Evolutionary conservation across 2,797 vertebrate species (phyloP).

Genomic region (Enteromius viviparus): DNA sequence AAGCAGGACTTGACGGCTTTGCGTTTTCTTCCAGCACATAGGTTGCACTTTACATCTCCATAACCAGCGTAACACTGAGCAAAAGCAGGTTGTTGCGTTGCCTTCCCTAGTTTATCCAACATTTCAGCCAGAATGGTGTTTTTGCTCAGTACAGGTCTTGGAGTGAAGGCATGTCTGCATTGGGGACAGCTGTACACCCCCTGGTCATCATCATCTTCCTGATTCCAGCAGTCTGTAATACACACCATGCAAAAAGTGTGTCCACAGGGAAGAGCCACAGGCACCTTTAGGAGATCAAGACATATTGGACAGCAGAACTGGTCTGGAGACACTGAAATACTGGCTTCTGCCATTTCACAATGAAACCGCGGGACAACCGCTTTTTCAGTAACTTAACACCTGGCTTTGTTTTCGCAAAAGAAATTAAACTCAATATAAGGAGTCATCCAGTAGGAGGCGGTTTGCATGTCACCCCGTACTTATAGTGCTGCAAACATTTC

Average conservation of each 20-base stretch:
- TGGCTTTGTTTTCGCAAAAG: neutral
- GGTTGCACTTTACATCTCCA: constrained; percentile 51
- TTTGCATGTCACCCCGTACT: neutral
- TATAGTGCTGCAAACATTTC: neutral
- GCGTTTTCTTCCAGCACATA: constrained; percentile 3
- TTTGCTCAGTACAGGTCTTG: neutral
- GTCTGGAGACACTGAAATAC: neutral
- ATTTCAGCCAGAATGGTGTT: neutral
- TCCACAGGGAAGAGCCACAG: neutral
- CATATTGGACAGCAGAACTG: constrained; percentile 9
- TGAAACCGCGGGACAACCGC: constrained; percentile 42
- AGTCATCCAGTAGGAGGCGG: neutral
- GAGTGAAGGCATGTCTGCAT: neutral
- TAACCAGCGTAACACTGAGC: constrained; percentile 34
- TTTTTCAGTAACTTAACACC: neutral
- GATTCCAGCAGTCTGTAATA: constrained; percentile 12
- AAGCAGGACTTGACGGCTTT: neutral
- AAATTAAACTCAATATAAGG: neutral
- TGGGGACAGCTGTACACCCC: constrained; percentile 9
- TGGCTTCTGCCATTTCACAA: constrained; percentile 1
- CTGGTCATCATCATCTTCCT: neutral
- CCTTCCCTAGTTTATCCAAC: constrained; percentile 44
- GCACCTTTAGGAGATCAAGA: neutral
- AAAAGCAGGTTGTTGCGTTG: neutral
- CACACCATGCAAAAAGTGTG: neutral